Percentiles rank a stretch among this genome's conserved stretches.
These are phyloP conservation scores for Phrynocephalus forsythii DNA, from an alignment of 2,797 vertebrate species.

Conservation along the genomic window DNA sequence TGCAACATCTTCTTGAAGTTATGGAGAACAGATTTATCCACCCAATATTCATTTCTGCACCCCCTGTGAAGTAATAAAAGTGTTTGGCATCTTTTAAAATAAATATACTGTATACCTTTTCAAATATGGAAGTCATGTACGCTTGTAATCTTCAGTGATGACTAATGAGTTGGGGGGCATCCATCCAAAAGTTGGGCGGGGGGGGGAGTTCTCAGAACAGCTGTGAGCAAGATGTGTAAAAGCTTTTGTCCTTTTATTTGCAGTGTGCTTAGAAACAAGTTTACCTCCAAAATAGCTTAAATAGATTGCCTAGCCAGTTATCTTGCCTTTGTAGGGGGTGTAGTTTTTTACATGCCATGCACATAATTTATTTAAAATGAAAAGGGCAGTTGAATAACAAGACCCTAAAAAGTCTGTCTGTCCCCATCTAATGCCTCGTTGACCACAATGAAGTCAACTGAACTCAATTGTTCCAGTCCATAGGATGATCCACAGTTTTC, in stretches of 20 bases:
- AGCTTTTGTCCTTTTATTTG: slow-evolving; percentile 61
- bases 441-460: not conserved
- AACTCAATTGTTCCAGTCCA: not conserved
- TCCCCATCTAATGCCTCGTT: not conserved
- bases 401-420: not conserved
- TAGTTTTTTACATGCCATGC: slow-evolving; percentile 42
- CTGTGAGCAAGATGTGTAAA: slow-evolving; percentile 72
- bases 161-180: slow-evolving; percentile 49
- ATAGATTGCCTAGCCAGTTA: slow-evolving; percentile 47
- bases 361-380: slow-evolving; percentile 19
- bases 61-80: slow-evolving; percentile 49
- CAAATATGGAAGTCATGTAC: slow-evolving; percentile 59
- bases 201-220: slow-evolving; percentile 59
- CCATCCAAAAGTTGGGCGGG: slow-evolving; percentile 52
- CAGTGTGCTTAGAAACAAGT: slow-evolving; percentile 36
- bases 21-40: slow-evolving; percentile 23
- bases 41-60: slow-evolving; percentile 20
- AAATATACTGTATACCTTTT: slow-evolving; percentile 49
- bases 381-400: slow-evolving; percentile 9
- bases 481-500: not conserved
- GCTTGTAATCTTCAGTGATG: slow-evolving; percentile 59
- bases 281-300: slow-evolving; percentile 59
- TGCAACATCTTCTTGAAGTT: slow-evolving; percentile 25
- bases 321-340: slow-evolving; percentile 41
- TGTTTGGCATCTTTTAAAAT: slow-evolving; percentile 56